Evolutionary conservation across 2,113 vertebrate species (phyloP).

Genomic region (Cromileptes altivelis): DNA sequence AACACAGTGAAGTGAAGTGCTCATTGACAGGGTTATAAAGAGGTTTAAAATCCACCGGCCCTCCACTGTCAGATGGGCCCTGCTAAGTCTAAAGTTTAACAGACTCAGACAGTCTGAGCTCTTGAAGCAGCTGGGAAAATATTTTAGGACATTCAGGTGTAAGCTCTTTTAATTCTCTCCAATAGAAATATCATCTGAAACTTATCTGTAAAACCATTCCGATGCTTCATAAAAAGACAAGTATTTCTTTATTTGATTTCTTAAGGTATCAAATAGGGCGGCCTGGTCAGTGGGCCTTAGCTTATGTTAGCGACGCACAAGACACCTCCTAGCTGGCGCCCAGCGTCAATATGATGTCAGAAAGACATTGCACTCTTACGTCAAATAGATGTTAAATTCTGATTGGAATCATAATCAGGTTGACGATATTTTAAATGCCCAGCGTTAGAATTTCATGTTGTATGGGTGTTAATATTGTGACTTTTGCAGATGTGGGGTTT

Average conservation of each 20-base stretch:
- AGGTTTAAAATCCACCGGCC: conserved; percentile 64
- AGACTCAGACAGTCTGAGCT: conserved; percentile 36
- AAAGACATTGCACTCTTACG: too few species aligned
- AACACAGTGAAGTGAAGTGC: conserved; percentile 26
- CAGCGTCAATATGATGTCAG: too few species aligned
- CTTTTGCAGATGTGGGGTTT: too few species aligned
- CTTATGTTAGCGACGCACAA: too few species aligned
- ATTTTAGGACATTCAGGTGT: conserved; percentile 29
- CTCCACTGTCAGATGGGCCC: conserved; percentile 54
- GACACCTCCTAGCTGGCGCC: too few species aligned
- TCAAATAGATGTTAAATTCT: too few species aligned
- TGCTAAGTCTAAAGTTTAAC: conserved; percentile 56
- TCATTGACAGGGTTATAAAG: conserved; percentile 73
- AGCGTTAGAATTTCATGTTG: too few species aligned
- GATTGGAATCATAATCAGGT: too few species aligned
- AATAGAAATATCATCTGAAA: neutral
- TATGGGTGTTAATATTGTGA: too few species aligned
- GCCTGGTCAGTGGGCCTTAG: too few species aligned
- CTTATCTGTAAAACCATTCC: neutral
- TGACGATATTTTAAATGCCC: too few species aligned
- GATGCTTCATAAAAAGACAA: neutral
- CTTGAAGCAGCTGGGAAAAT: neutral
- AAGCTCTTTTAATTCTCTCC: conserved; percentile 9
- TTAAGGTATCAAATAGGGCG: too few species aligned
- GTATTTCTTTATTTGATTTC: neutral